Percentiles rank a stretch among this genome's conserved stretches.
phyloP scores from a whole-genome alignment of 2,113 vertebrate species.

The Odocoileus hemionus region DNA sequence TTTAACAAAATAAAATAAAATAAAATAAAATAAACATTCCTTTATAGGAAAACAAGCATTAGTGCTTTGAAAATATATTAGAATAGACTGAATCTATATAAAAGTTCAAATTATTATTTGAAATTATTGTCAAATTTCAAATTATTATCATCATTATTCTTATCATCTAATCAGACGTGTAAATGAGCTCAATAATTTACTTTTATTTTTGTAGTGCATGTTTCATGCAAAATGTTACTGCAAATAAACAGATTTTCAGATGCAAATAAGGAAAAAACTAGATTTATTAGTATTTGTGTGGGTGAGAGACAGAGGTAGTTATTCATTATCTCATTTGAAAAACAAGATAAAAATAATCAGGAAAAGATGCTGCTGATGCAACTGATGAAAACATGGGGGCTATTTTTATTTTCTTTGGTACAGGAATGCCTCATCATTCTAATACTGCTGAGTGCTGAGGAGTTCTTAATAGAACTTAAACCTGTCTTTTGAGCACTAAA shows the following conservation, averaged over 20 bases:
- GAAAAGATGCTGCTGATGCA: constrained; percentile 24
- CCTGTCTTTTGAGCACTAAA: constrained; percentile 9
- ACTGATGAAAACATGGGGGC: background rate
- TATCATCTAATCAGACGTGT: background rate
- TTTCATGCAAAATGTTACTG: constrained; percentile 30
- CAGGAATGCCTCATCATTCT: background rate
- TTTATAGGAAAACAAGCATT: background rate
- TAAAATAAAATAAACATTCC: background rate
- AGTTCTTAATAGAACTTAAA: constrained; percentile 7
- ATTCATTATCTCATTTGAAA: constrained; percentile 51
- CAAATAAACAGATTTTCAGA: constrained; percentile 33
- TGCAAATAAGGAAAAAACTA: background rate
- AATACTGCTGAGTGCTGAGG: background rate
- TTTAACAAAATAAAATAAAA: background rate
- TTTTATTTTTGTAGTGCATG: constrained; percentile 44
- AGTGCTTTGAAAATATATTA: background rate
- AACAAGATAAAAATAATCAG: constrained; percentile 59
- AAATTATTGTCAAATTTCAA: background rate
- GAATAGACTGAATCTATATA: background rate
- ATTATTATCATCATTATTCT: background rate
- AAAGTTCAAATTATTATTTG: background rate
- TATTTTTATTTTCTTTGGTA: constrained; percentile 34
- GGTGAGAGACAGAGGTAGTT: constrained; percentile 48
- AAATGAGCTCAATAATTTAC: constrained; percentile 4
- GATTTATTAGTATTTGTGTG: constrained; percentile 55